Conservation (phyloP, 2,888 invertebrate genomes). For the Perizoma flavofasciatum region DNA sequence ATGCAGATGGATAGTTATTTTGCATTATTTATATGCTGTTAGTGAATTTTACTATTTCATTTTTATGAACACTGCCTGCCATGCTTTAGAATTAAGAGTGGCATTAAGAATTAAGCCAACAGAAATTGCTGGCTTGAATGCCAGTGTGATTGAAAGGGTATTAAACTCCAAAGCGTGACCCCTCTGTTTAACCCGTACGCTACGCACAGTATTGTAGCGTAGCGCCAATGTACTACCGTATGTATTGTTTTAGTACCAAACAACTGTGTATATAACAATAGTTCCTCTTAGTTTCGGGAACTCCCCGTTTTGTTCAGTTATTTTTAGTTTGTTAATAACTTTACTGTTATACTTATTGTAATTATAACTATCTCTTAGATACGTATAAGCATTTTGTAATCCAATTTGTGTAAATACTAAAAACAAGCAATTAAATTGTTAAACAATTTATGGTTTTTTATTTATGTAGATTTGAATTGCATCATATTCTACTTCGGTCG, state of each 20-base stretch:
- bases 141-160: slow-evolving; percentile 15
- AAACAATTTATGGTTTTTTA: slow-evolving; percentile 26
- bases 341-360: slow-evolving; percentile 30
- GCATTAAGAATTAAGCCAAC: too few relatives aligned
- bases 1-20: too few relatives aligned
- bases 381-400: slow-evolving; percentile 36
- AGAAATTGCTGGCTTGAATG: too few relatives aligned
- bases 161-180: slow-evolving; percentile 31
- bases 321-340: slow-evolving; percentile 29
- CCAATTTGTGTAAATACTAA: slow-evolving; percentile 34
- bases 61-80: too few relatives aligned
- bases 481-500: slow-evolving; percentile 16
- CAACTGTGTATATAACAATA: background rate
- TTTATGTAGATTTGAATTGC: slow-evolving; percentile 4
- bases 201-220: too few relatives aligned
- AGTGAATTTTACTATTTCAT: too few relatives aligned
- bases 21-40: too few relatives aligned
- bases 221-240: slow-evolving; percentile 25
- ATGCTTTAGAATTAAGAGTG: too few relatives aligned
- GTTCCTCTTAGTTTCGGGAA: slow-evolving; percentile 14
- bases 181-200: slow-evolving; percentile 32
- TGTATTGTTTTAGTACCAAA: slow-evolving; percentile 18
- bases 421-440: slow-evolving; percentile 41
- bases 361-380: slow-evolving; percentile 30
- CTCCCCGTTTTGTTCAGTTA: slow-evolving; percentile 25